A percentile compares a stretch with the other conserved stretches of the same genome.
These are phyloP conservation scores for Harlomillsia oculata DNA, from an alignment of 1,140 invertebrate species.

Conservation along the genomic window DNA sequence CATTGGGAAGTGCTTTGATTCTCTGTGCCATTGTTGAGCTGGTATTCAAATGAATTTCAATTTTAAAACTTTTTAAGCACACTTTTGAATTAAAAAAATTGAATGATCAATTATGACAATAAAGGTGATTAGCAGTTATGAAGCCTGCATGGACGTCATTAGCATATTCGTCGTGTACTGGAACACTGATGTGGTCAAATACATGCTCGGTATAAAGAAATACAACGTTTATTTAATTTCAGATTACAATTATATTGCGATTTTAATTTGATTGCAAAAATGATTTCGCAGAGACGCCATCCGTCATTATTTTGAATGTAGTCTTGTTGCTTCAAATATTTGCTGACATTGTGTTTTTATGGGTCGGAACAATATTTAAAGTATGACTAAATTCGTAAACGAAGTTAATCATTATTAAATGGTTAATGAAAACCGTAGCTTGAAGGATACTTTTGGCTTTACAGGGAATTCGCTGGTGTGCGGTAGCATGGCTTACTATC, in stretches of 20 bases:
- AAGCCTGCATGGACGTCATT: slow-evolving; percentile 22
- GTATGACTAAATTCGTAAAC: slow-evolving; percentile 1
- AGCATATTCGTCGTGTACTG: slow-evolving; percentile 23
- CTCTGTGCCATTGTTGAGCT: slow-evolving; percentile 16
- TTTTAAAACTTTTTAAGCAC: neutral
- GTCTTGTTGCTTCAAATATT: slow-evolving; percentile 19
- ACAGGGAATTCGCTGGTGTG: slow-evolving; percentile 7
- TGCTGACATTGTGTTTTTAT: slow-evolving; percentile 14
- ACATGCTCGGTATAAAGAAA: slow-evolving; percentile 7
- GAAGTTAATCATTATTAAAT: too few relatives aligned
- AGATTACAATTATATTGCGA: neutral
- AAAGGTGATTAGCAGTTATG: slow-evolving; percentile 20
- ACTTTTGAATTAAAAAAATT: neutral
- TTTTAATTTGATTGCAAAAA: neutral
- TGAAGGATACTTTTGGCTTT: neutral
- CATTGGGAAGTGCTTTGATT: slow-evolving; percentile 11
- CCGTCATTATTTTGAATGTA: slow-evolving; percentile 17
- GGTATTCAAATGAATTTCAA: slow-evolving; percentile 1
- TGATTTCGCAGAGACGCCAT: slow-evolving; percentile 10
- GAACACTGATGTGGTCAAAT: slow-evolving; percentile 14
- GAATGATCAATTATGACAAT: neutral
- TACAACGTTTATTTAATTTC: neutral
- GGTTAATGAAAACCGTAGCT: too few relatives aligned
- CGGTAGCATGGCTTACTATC: slow-evolving; percentile 16
- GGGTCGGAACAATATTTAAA: slow-evolving; percentile 16